Base-by-base conservation (phyloP, 2,797 vertebrate species). In the Enoplosus armatus region DNA sequence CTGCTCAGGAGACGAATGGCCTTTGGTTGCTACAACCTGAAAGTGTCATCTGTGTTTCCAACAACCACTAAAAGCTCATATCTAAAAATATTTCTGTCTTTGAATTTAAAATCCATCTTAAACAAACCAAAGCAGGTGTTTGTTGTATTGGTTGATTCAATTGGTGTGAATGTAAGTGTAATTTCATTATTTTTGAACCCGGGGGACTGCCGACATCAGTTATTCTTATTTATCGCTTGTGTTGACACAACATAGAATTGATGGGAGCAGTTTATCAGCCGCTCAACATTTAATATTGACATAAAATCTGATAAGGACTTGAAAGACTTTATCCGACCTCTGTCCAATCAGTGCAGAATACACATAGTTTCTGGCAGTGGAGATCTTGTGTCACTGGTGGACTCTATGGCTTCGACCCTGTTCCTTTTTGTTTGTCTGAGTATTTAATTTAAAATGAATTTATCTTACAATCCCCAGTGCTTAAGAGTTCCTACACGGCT, bases 281-380 rank as follows among this genome's bases (percentile, higher is more conserved):
- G 27, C 14, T 63, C 29, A 61, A 60, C 45, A 16, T 68, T 65
- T 69, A 51, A 61, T 63, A 55, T 70, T 51, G 59, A 80, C 76
- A 67, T 56, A 10, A 75, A 84, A 72, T 50, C 56, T 65, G 63
- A 70, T 75, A 75, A 75, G 29, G 35, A 71, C 53, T 71, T 53
- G n/a, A 76, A 72, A 78, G 51, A 37, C 35, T 26, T 14, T 11
- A 33, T 53, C 22, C 1, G 7, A 59, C 31, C 58, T 26, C 51
- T 37, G n/a, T 53, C 29, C 35, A 53, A 2, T 72, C 0, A 3
- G 26, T 41, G 22, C 3, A 43, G 45, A 54, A 70, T 26, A 48
- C 20, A 54, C 31, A 35, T 0, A n/a, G 4, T 20, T 53, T 54
- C 31, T 64, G 31, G 31, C 43, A 51, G 1, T 27, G 39, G 53